A percentile compares a stretch with the other conserved stretches of the same genome.
Conservation (phyloP, 2,113 vertebrate species). For the Megalops atlanticus region DNA sequence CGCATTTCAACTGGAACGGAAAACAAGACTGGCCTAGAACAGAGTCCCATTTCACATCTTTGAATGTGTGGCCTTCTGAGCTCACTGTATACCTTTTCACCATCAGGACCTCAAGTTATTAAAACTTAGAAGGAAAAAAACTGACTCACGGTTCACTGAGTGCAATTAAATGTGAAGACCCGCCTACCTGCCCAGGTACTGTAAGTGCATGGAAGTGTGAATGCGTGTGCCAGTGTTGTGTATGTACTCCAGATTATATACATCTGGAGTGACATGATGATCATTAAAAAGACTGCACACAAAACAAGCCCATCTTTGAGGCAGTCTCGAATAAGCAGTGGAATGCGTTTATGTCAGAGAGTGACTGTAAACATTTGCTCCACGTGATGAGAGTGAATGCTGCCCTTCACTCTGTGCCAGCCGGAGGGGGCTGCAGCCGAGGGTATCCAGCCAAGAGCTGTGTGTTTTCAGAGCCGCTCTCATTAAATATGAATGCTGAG, state of each 20-base stretch:
- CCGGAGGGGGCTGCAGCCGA: slow-evolving; percentile 32
- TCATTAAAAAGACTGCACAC: background rate
- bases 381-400: slow-evolving; percentile 19
- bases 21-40: background rate
- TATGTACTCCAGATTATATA: too few species aligned
- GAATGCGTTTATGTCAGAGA: background rate
- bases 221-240: background rate
- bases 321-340: background rate
- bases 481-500: slow-evolving; percentile 63
- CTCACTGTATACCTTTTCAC: background rate
- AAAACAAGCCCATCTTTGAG: too few species aligned
- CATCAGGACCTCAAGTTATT: background rate
- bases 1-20: background rate
- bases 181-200: background rate
- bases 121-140: background rate
- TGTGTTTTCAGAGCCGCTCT: slow-evolving; percentile 21
- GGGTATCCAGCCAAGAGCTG: slow-evolving; percentile 48
- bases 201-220: background rate
- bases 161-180: background rate
- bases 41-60: background rate
- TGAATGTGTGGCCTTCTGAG: background rate
- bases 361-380: slow-evolving; percentile 23
- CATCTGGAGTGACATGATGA: too few species aligned
- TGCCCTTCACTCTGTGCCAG: slow-evolving; percentile 40
- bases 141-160: background rate